Conservation (phyloP, 1,140 invertebrate genomes). For the Physella acuta region DNA sequence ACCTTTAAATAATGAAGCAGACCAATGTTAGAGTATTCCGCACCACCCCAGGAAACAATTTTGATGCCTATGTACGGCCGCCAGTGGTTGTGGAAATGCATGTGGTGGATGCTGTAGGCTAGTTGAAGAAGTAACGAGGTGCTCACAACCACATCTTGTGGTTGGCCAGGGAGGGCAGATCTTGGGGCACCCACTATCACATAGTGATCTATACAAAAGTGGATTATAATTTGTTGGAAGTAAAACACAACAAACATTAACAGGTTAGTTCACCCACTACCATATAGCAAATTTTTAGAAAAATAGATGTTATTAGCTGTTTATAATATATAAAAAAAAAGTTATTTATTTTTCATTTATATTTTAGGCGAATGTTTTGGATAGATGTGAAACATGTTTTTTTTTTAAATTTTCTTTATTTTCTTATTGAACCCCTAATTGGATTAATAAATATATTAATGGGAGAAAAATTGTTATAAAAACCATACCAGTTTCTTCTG, state of each 20-base stretch:
- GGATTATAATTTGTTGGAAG: not conserved
- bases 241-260: not conserved
- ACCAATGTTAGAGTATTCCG: constrained; percentile 30
- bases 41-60: constrained; percentile 34
- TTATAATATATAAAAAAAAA: not conserved
- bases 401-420: too few relatives aligned
- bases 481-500: too few relatives aligned
- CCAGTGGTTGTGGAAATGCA: constrained; percentile 26
- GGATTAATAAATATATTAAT: too few relatives aligned
- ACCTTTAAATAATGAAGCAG: constrained; percentile 30
- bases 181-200: constrained; percentile 31
- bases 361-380: too few relatives aligned
- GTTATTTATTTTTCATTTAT: too few relatives aligned
- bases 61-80: constrained; percentile 28
- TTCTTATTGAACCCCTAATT: too few relatives aligned
- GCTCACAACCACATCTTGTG: constrained; percentile 26
- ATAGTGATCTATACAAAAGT: constrained; percentile 27
- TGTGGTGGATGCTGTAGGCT: constrained; percentile 17
- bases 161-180: constrained; percentile 24
- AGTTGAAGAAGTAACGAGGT: constrained; percentile 29
- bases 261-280: too few relatives aligned
- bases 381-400: not conserved
- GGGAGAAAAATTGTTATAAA: too few relatives aligned
- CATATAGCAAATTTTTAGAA: not conserved
- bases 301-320: not conserved